Evolutionary conservation across 2,113 vertebrate genomes (phyloP).

Genomic region (Callithrix jacchus): DNA sequence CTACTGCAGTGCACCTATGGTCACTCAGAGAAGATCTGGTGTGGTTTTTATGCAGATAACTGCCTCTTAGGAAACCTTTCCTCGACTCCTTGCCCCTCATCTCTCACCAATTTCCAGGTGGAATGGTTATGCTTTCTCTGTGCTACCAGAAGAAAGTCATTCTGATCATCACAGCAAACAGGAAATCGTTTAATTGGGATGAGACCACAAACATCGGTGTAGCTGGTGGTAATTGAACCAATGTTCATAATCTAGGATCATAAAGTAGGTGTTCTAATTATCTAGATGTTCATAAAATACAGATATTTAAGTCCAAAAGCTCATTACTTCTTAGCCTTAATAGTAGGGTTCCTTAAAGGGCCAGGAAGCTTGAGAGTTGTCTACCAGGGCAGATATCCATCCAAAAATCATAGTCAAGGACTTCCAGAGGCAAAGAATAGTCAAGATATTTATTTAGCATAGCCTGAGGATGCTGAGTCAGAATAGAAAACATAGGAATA

Average conservation of each 20-base stretch:
- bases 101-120: too few relatives aligned
- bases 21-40: not conserved
- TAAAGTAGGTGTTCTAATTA: too few relatives aligned
- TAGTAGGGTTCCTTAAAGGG: not conserved
- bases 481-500: not conserved
- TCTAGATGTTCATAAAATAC: not conserved
- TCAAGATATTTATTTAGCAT: not conserved
- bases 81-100: not conserved
- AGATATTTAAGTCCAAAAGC: not conserved
- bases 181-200: not conserved
- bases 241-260: too few relatives aligned
- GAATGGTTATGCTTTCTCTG: not conserved
- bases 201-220: fast-evolving
- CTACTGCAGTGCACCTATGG: not conserved
- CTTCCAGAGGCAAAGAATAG: not conserved
- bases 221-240: too few relatives aligned
- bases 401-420: not conserved
- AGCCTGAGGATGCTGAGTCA: not conserved
- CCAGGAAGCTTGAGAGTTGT: not conserved
- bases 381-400: too few relatives aligned
- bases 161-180: not conserved
- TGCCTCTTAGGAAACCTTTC: not conserved
- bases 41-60: not conserved
- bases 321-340: not conserved
- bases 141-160: not conserved